phyloP scores from a whole-genome alignment of 2,113 vertebrate genomes.

The Cyrtonyx montezumae region DNA sequence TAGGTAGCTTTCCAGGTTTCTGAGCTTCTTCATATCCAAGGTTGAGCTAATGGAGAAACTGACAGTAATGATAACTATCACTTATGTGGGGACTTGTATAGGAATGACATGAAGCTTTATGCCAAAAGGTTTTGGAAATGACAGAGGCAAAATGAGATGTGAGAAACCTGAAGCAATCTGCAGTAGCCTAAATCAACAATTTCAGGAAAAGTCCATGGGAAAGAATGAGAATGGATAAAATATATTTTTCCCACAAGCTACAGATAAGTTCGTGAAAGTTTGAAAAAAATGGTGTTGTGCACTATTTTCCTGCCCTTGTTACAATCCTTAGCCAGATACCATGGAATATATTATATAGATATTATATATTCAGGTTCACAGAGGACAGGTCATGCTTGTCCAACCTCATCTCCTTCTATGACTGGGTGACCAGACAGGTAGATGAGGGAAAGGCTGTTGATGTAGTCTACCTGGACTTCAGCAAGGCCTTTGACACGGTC shows the following conservation, averaged over 20 bases:
- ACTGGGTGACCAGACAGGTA: too few species aligned
- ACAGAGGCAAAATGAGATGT: neutral
- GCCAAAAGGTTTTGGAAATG: neutral
- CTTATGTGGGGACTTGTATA: neutral
- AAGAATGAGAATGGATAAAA: neutral
- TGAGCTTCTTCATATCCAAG: neutral
- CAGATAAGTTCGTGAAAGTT: neutral
- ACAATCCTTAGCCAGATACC: neutral
- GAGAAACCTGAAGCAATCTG: neutral
- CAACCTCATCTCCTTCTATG: too few species aligned
- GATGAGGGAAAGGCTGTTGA: too few species aligned
- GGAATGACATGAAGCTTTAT: fast-evolving
- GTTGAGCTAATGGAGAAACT: neutral
- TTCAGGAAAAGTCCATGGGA: neutral
- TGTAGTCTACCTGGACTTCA: too few species aligned
- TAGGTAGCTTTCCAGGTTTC: neutral
- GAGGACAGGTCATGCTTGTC: too few species aligned
- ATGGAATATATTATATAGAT: too few species aligned
- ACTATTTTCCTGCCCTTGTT: neutral
- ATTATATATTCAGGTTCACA: too few species aligned
- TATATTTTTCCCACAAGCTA: neutral
- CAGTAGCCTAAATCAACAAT: neutral
- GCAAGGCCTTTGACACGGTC: too few species aligned
- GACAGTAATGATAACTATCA: neutral
- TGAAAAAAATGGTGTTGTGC: neutral